These are phyloP conservation scores for Danaus melanippus DNA, from an alignment of 1,140 invertebrate genomes.

Conservation along the genomic window DNA sequence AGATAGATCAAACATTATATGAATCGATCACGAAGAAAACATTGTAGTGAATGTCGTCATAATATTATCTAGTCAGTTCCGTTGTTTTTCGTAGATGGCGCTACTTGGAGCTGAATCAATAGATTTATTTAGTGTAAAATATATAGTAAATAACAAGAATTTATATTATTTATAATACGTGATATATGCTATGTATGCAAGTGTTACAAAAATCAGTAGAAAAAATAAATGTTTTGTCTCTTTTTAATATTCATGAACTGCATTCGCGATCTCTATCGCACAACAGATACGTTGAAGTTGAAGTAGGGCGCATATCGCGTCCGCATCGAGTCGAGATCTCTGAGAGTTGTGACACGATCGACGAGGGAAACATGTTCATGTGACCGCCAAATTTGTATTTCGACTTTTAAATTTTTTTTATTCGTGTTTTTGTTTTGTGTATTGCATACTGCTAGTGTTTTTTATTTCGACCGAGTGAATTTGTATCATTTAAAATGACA, in stretches of 20 bases:
- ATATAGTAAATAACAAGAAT: no score
- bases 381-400: slow-evolving; percentile 60
- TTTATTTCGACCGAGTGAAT: slow-evolving; percentile 16
- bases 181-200: no score
- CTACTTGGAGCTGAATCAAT: no score
- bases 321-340: slow-evolving; percentile 56
- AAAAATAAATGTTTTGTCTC: slow-evolving; percentile 2
- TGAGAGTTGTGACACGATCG: slow-evolving; percentile 62
- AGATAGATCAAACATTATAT: no score
- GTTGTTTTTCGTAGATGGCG: no score
- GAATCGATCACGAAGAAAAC: no score
- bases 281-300: slow-evolving; percentile 48
- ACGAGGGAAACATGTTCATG: slow-evolving; percentile 60
- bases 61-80: no score
- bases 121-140: no score
- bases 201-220: no score
- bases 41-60: no score
- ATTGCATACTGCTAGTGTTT: slow-evolving; percentile 20
- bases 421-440: slow-evolving; percentile 42
- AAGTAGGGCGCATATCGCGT: slow-evolving; percentile 62
- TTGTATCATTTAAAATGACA: slow-evolving; percentile 27
- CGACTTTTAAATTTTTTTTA: slow-evolving; percentile 39
- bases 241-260: slow-evolving; percentile 5
- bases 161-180: no score
- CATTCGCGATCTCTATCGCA: slow-evolving; percentile 40